These are phyloP conservation scores for Prietella phreatophila DNA, from an alignment of 2,113 vertebrate genomes.

Conservation along the genomic window DNA sequence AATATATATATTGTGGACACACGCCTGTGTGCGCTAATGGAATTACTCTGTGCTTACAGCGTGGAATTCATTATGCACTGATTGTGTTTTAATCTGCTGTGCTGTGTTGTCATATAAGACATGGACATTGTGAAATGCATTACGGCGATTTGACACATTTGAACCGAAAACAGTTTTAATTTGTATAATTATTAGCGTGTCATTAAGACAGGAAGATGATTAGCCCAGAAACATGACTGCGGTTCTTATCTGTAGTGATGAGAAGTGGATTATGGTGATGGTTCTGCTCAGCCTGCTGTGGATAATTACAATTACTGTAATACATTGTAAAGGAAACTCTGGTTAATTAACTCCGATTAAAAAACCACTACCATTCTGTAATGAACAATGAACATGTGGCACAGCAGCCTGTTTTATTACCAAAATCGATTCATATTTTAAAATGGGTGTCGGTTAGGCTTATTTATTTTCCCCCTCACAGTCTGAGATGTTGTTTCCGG, in stretches of 20 bases:
- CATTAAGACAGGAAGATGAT: constrained; percentile 67
- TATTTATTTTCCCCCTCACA: constrained; percentile 15
- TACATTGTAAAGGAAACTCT: constrained; percentile 55
- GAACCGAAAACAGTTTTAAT: constrained; percentile 63
- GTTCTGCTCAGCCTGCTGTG: constrained; percentile 58
- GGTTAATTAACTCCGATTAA: constrained; percentile 68
- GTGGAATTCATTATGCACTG: neutral
- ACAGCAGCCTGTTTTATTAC: constrained; percentile 59
- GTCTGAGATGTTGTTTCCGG: constrained; percentile 33
- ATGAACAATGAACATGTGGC: constrained; percentile 70
- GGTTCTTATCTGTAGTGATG: constrained; percentile 62
- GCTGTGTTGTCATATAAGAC: neutral
- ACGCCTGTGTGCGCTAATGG: neutral
- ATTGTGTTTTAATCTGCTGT: neutral
- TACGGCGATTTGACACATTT: neutral
- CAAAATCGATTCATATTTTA: constrained; percentile 59
- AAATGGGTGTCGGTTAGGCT: constrained; percentile 52
- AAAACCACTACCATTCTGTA: constrained; percentile 71
- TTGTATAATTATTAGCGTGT: constrained; percentile 54
- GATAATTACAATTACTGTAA: constrained; percentile 63
- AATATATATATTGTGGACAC: neutral
- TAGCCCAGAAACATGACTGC: constrained; percentile 60
- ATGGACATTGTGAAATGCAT: neutral
- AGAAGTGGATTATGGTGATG: constrained; percentile 63
- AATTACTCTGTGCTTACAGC: neutral